Evolutionary conservation across 2,797 vertebrate species (phyloP).

Genomic region (Cottoperca gobio): DNA sequence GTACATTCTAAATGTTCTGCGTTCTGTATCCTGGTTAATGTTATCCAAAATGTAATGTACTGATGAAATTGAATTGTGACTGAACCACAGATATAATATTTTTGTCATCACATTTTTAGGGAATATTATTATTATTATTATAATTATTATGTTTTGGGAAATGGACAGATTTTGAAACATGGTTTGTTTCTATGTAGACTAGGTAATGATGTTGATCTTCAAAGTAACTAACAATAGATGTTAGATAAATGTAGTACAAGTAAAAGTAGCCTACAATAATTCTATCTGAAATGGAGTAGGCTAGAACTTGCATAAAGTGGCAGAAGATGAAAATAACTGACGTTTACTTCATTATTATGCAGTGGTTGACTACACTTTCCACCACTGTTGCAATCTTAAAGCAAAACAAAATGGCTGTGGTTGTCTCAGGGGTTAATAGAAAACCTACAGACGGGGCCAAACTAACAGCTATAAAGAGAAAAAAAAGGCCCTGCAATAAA

Average conservation of each 20-base stretch:
- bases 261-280: background rate
- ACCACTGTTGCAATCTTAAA: background rate
- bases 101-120: background rate
- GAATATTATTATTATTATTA: no score
- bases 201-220: background rate
- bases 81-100: background rate
- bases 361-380: background rate
- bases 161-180: background rate
- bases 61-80: background rate
- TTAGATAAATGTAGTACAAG: background rate
- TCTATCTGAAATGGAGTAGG: background rate
- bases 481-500: constrained; percentile 46
- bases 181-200: background rate
- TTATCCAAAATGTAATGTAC: no score
- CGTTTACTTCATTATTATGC: no score
- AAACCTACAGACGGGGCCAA: background rate
- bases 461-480: background rate
- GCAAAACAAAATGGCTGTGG: background rate
- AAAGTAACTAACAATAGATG: background rate
- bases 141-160: background rate
- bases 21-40: no score
- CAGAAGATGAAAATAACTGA: background rate
- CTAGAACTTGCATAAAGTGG: background rate
- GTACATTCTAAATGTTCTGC: no score
- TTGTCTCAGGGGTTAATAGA: background rate